phyloP scores from a whole-genome alignment of 2,797 vertebrate species.

The Australoheros facetus region DNA sequence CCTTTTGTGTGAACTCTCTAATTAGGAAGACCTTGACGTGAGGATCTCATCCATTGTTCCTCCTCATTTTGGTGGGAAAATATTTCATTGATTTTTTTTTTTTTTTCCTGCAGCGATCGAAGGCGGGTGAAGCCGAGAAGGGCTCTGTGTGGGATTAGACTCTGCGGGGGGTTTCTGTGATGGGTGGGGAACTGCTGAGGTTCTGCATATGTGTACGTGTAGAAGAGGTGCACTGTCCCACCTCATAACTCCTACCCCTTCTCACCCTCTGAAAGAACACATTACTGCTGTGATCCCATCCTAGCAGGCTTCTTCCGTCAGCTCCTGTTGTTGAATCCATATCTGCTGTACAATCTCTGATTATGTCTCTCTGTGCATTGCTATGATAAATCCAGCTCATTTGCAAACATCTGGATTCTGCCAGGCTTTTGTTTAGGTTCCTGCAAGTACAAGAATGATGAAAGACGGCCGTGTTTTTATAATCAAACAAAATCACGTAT shows the following conservation, averaged over 20 bases:
- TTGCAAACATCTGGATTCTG: constrained; percentile 43
- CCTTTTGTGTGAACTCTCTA: constrained; percentile 78
- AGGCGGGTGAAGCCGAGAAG: constrained; percentile 67
- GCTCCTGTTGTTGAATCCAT: constrained; percentile 28
- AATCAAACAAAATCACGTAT: constrained; percentile 37
- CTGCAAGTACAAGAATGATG: constrained; percentile 2
- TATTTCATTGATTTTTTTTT: constrained; percentile 81
- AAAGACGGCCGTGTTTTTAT: constrained; percentile 22
- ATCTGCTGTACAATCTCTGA: constrained; percentile 16
- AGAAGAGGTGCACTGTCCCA: constrained; percentile 40
- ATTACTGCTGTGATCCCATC: constrained; percentile 57
- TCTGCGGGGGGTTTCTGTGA: constrained; percentile 74
- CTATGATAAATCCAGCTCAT: constrained; percentile 37
- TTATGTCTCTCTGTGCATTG: not conserved
- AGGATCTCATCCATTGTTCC: constrained; percentile 73
- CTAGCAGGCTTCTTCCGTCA: constrained; percentile 35
- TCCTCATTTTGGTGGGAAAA: constrained; percentile 85
- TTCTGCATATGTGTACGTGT: not conserved
- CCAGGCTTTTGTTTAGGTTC: constrained; percentile 33
- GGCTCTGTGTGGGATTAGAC: constrained; percentile 81
- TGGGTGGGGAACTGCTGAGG: constrained; percentile 48
- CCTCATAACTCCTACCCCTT: constrained; percentile 44
- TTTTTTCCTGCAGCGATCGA: constrained; percentile 65
- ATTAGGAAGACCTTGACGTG: constrained; percentile 80
- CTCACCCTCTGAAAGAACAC: constrained; percentile 56